Evolutionary conservation across 2,113 vertebrate genomes (phyloP), one percentile per base, ranked within the genome.

Genomic region (Plotosus lineatus): DNA sequence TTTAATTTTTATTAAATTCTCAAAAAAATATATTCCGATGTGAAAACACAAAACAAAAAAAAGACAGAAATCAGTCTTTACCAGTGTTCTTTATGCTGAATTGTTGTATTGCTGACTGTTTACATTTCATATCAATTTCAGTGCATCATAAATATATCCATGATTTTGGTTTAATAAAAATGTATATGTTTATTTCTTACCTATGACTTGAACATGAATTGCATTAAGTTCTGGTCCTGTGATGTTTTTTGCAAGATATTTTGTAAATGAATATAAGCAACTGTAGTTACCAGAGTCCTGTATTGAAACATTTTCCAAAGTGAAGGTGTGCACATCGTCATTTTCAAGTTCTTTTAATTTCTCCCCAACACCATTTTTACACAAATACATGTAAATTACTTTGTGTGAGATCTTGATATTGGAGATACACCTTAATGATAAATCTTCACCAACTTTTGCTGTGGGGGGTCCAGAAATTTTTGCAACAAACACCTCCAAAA

Each of bases 301-400:
- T 19, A 17, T 6, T 58, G 68, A 46, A 73, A 73, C n/a, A 55
- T n/a, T 26, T 4, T 21, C 60, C 44, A 71, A 58, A 48, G 14
- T 36, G 14, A 80, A 80, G 21, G 7, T 26, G 40, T 48, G 28
- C 0, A 72, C 28, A 3, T 60, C 15, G n/a, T 73, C 60, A 15
- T 48, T 61, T 26, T 0, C 8, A 50, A 72, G 40, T 26, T 33
- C 6, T 15, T 61, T 9, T 44, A 72, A 48, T 36, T 2, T 60
- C 51, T 46, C 21, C 14, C 78, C 78, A 60, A 73, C 40, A 26
- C 68, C 78, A 71, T 73, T 61, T 61, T 73, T 80, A 48, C 68
- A 80, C 78, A 80, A 71, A 21, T 72, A 80, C 78, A 80, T 26
- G 21, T 80, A 6, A 40, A 36, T 1, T 10, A 23, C 2, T 28